Base-by-base conservation (phyloP, 2,888 invertebrate species). In the Clusia tigrina region DNA sequence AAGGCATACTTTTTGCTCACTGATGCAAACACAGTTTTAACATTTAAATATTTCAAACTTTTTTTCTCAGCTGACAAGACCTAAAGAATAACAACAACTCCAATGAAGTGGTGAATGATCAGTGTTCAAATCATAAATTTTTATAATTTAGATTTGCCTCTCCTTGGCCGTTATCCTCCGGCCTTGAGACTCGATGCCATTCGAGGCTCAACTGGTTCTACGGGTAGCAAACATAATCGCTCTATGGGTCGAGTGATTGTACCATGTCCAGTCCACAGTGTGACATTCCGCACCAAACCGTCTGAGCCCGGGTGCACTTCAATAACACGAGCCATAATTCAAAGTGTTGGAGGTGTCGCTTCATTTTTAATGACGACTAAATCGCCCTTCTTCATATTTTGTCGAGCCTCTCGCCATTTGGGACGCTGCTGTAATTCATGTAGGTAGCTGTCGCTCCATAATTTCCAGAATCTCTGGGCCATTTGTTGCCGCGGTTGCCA, bases 371-470 rank as follows among this genome's bases (percentile, higher is more conserved):
- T 55, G 23, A 55, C 38, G 1, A 59, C 59, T 17, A 63, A 38
- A 18, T 63, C 61, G 24, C 62, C 65, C n/a, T 54, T 26, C 37
- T 62, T 67, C 17, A 67, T 37, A 38, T 66, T 66, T 18, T 42
- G 57, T 26, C 62, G 18, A 24, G 42, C 54, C 54, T 68, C 54
- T 3, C 58, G 54, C 65, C 62, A 65, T 55, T 67, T 66, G 23
- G 66, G 62, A 10, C 62, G 60, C 25, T 65, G 66, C 32, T 65
- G 63, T 2, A 66, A 60, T 38, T 62, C 58, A 10, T 63, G 63
- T 2, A 63, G 53, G 37, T 66, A 66, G 6, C 58, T 62, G n/a
- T 59, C 54, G 18, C 67, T 65, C 64, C 67, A 64, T n/a, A 65
- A 54, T 20, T 66, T 63, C 66, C 64, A 64, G 20, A 68, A 63